Evolutionary conservation across 2,888 invertebrate genomes (phyloP).

Genomic region (Bombylius major): DNA sequence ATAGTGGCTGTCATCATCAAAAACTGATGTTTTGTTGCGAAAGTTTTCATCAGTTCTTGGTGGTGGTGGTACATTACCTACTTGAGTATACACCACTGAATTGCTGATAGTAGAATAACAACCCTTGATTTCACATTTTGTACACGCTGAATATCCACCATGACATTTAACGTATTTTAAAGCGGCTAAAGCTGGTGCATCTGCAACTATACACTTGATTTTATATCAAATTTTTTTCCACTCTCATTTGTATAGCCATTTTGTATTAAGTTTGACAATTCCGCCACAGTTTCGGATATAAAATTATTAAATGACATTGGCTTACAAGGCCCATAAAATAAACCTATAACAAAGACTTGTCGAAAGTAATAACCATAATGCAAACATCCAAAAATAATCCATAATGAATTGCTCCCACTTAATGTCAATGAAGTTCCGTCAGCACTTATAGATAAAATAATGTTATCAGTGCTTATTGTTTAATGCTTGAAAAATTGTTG

Average conservation of each 20-base stretch:
- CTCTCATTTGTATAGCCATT: not conserved
- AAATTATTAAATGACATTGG: not conserved
- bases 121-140: not conserved
- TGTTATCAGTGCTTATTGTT: not conserved
- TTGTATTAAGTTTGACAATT: not conserved
- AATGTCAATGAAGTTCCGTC: not conserved
- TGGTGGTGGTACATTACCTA: not conserved
- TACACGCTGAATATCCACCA: not conserved
- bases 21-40: no score
- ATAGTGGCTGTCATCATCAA: no score
- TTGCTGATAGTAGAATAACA: not conserved
- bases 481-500: not conserved
- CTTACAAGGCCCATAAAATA: not conserved
- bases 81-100: not conserved
- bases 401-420: not conserved
- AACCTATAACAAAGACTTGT: not conserved
- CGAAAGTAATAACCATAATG: not conserved
- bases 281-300: not conserved
- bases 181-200: not conserved
- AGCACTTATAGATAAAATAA: not conserved
- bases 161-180: not conserved
- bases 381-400: not conserved
- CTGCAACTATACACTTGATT: not conserved
- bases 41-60: no score
- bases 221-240: not conserved